Base-by-base conservation (phyloP, 2,888 invertebrate species). In the Microchrysa polita region DNA sequence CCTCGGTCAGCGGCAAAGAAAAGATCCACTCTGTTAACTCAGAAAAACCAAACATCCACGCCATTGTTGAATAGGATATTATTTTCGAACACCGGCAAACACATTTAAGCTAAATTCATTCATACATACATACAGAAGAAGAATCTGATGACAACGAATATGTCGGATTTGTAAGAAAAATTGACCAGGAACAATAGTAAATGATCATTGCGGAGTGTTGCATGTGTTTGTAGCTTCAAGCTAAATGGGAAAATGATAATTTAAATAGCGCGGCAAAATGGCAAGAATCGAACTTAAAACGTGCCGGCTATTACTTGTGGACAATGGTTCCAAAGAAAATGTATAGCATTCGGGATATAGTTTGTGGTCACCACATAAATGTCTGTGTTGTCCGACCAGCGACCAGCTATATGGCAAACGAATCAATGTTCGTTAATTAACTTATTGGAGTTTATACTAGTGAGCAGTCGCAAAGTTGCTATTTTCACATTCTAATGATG, bases 121-220 rank as follows among this genome's bases (percentile, higher is more conserved):
- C 16, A n/a, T 12, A 4, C 5, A 27, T n/a, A n/a, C n/a, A n/a
- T n/a, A n/a, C n/a, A n/a, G n/a, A n/a, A 14, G 22, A 48, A 67
- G 16, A n/a, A 67, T 67, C 48, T 52, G 65, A 67, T 67, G 65
- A 67, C 65, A 67, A 48, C 65, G n/a, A 67, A 67, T 22, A 52
- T 67, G 48, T 48, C 65, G 22, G 48, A 67, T 48, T 48, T 48
- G 23, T 48, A 67, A 67, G 44, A 67, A 48, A 67, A 67, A 67
- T 67, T 34, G 65, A 22, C 14, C 20, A 1, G 18, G 65, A 52
- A 67, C 65, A 67, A 67, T 67, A 48, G 65, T 22, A 67, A 44
- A 44, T 22, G 65, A 67, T 48, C 65, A 67, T 48, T 5, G 2
- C 48, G 65, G 48, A 67, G 27, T 34, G 27, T 48, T 67, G 27